Base-by-base conservation (phyloP, 2,797 vertebrate genomes). In the Gymnoscopelus microlampas region DNA sequence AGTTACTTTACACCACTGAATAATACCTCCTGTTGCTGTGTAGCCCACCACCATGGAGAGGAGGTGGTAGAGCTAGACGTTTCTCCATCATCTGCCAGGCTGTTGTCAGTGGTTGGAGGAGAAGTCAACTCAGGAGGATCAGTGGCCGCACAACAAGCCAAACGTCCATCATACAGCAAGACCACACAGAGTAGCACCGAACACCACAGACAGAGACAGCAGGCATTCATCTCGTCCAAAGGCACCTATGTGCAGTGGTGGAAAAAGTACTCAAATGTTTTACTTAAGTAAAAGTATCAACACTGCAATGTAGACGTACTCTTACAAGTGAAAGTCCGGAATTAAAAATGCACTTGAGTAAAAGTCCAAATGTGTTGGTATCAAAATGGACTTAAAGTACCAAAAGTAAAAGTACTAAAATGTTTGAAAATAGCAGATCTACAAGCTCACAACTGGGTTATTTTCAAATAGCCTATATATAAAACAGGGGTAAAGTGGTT, bases 181-280 rank as follows among this genome's bases (percentile, higher is more conserved):
- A 83, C 0, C 5, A 87, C 1, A 51, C 73, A 51, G 3, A 89
- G 10, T 1, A 14, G 61, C 57, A 87, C 0, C 4, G 26, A 63
- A 26, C n/a, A 3, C 75, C 12, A 60, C 66, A 70, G 71, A 32
- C 4, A 63, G 15, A 70, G 71, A 32, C 4, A 63, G 15, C 4
- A 53, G 23, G 4, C 13, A 59, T 55, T 71, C 92, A 92, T 91
- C n/a, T 74, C 48, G 4, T 71, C 71, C 9, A 73, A 9, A 53
- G 19, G 2, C 53, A 35, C 55, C 74, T 82, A 75, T 23, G 0
- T 15, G 39, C 55, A 29, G 26, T 56, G 53, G 5, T 32, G 19
- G 19, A 19, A 19, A 19, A 19, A 19, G 19, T 19, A 19, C 19
- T 19, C 19, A 19, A 19, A 19, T 19, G 1, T 19, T 19, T 19